These are phyloP conservation scores for Ariopsis seemanni DNA, from an alignment of 2,113 vertebrate genomes.

Conservation along the genomic window DNA sequence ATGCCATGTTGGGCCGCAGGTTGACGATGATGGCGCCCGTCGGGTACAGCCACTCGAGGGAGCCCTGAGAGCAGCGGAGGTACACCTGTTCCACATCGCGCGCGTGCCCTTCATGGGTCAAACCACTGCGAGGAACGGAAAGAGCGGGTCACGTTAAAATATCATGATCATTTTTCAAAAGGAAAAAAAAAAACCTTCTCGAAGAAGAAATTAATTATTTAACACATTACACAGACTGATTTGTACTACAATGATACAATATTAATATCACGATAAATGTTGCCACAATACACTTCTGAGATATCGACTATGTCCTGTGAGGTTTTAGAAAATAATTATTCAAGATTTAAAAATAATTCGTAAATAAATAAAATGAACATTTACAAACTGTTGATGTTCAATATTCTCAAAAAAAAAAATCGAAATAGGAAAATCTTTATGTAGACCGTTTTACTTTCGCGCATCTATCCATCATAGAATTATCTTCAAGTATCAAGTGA, in stretches of 20 bases:
- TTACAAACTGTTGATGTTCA: neutral
- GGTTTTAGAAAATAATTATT: too few species aligned
- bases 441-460: too few species aligned
- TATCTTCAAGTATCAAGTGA: neutral
- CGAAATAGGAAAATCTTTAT: neutral
- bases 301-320: too few species aligned
- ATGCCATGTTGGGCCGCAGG: constrained; percentile 86
- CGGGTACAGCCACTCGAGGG: constrained; percentile 95
- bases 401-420: neutral
- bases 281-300: neutral
- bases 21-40: constrained; percentile 95
- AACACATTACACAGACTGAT: too few species aligned
- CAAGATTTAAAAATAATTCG: too few species aligned
- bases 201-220: too few species aligned
- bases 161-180: neutral
- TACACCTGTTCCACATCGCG: constrained; percentile 98
- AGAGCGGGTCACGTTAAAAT: constrained; percentile 4
- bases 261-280: neutral
- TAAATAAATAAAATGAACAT: neutral
- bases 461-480: too few species aligned
- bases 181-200: neutral
- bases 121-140: constrained; percentile 74
- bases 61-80: constrained; percentile 89
- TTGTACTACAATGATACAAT: neutral
- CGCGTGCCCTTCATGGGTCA: constrained; percentile 89